These are phyloP conservation scores for Notodonta ziczac DNA, from an alignment of 2,888 invertebrate species.

Conservation along the genomic window DNA sequence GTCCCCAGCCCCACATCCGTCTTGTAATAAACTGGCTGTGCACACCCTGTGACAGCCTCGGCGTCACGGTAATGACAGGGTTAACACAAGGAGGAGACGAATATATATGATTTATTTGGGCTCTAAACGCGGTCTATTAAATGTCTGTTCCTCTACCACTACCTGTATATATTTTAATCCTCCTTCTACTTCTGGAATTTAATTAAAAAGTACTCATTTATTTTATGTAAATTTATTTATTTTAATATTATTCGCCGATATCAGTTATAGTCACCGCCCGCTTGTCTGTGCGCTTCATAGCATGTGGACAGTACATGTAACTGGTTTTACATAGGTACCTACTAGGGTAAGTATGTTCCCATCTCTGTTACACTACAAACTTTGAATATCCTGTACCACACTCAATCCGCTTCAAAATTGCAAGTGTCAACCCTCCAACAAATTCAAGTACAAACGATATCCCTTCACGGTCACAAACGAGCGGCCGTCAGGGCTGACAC, in stretches of 20 bases:
- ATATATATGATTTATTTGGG: constrained; percentile 1
- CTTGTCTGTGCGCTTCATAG: no score
- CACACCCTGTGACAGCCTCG: constrained; percentile 47
- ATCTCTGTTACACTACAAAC: background rate
- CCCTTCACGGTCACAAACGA: constrained; percentile 43
- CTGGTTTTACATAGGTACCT: no score
- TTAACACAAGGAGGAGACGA: constrained; percentile 20
- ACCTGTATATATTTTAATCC: no score
- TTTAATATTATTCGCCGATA: no score
- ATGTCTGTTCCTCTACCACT: background rate
- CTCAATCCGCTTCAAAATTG: background rate
- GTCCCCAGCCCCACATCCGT: constrained; percentile 57
- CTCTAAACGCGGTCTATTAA: background rate
- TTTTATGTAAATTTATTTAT: no score
- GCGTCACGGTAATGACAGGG: constrained; percentile 41
- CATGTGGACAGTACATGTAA: no score
- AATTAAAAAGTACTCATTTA: no score
- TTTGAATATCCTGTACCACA: constrained; percentile 7
- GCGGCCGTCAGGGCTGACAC: constrained; percentile 54
- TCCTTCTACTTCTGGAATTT: no score
- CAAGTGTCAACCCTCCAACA: constrained; percentile 24
- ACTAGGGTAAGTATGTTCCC: no score
- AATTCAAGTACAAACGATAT: constrained; percentile 32
- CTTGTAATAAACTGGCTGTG: constrained; percentile 53
- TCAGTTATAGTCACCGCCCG: no score